These are phyloP conservation scores for Cheilosia scutellata DNA, from an alignment of 2,888 invertebrate species.

Conservation along the genomic window DNA sequence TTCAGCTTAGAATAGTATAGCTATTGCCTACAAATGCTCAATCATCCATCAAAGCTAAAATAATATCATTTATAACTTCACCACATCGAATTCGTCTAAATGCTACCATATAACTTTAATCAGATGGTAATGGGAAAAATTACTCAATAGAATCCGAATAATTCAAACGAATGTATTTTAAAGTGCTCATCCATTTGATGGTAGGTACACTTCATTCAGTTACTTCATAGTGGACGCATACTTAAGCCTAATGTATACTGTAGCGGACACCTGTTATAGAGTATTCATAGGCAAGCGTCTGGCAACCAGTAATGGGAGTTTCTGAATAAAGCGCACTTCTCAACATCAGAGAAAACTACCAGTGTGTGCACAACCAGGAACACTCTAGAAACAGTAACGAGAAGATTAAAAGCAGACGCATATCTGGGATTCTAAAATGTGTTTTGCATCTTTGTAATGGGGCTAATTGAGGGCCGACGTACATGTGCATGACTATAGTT, in stretches of 20 bases:
- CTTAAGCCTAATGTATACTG: conserved; percentile 57
- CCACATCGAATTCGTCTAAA: neutral
- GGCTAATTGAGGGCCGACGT: conserved; percentile 62
- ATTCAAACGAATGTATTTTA: conserved; percentile 48
- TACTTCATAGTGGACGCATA: conserved; percentile 33
- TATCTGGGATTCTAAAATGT: conserved; percentile 52
- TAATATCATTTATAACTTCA: neutral
- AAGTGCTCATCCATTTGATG: conserved; percentile 59
- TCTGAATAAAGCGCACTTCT: conserved; percentile 35
- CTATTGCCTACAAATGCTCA: neutral
- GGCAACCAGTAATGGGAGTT: conserved; percentile 39
- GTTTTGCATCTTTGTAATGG: conserved; percentile 62
- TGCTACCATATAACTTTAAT: conserved; percentile 3
- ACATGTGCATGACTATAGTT: conserved; percentile 4
- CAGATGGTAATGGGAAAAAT: conserved; percentile 10
- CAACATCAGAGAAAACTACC: conserved; percentile 45
- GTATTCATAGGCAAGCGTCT: conserved; percentile 16
- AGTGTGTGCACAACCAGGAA: conserved; percentile 50
- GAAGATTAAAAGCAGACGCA: conserved; percentile 59
- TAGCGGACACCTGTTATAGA: conserved; percentile 50
- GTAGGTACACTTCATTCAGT: conserved; percentile 31
- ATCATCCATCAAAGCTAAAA: neutral
- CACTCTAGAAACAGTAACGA: conserved; percentile 41
- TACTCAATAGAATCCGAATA: conserved; percentile 45
- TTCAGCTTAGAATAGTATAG: no score